Evolutionary conservation across 2,888 invertebrate species (phyloP), one percentile per base, ranked within the genome.

Genomic region (Camponotus fellah): DNA sequence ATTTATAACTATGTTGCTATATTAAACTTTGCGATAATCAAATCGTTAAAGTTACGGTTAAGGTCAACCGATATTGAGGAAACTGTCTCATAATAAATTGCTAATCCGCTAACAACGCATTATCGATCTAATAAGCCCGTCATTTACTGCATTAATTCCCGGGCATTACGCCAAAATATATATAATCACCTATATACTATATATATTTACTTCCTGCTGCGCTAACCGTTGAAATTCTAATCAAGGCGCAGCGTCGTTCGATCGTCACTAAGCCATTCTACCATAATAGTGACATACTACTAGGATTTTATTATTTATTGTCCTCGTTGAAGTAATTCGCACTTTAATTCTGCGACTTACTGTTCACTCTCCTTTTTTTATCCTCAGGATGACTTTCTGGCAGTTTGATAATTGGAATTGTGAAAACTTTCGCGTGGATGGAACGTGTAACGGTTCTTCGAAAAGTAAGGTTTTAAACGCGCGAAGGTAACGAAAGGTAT

Each of bases 281-380:
- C 12, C 81, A 65, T 75, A 85, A 83, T 77, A 85, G 85, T 46
- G 83, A 81, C 83, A 72, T 85, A 76, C 65, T 65, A 76, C 88
- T 90, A 89, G 82, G 84, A 85, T 88, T 87, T 87, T 68, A 83
- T 87, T 90, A 92, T 84, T 92, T 92, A 92, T 92, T 92, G 92
- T 92, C 92, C 91, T 91, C 86, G 87, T 91, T 92, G 83, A 91
- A 92, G 89, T 90, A 88, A 86, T 83, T 89, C 85, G 71, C 76
- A 58, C 66, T 81, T 71, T 37, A 81, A n/a, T 71, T 60, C 40
- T 21, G 58, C 40, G 40, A n/a, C 60, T 53, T 81, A 60, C 49
- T 53, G 21, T 69, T 64, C 75, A 64, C 37, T 37, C 62, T 75
- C 8, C 21, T n/a, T 14, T 46, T 34, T 17, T 40, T 8, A 5